These are phyloP conservation scores for Pteruthius melanotis DNA, from an alignment of 2,113 vertebrate species.

Conservation along the genomic window DNA sequence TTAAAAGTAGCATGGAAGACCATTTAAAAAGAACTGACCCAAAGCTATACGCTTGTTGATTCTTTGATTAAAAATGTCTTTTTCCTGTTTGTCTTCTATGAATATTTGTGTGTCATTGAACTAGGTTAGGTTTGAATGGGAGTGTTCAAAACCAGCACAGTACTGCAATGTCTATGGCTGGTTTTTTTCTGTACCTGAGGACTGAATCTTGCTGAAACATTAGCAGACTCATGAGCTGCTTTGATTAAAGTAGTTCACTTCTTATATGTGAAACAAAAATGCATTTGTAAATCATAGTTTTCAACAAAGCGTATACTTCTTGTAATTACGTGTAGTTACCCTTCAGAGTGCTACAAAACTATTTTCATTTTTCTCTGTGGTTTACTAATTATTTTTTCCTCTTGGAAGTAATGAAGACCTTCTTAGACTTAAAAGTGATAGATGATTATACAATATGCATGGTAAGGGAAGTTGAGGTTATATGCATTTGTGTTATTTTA, in stretches of 20 bases:
- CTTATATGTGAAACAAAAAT: not conserved
- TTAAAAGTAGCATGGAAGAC: not conserved
- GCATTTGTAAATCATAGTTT: not conserved
- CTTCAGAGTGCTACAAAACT: not conserved
- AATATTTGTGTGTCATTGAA: not conserved
- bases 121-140: not conserved
- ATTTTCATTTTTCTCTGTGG: not conserved
- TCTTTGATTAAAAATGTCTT: not conserved
- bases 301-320: not conserved
- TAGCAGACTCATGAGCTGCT: not conserved
- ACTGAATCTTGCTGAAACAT: not conserved
- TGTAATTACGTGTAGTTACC: not conserved
- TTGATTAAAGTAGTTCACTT: not conserved
- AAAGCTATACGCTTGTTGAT: not conserved
- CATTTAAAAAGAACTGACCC: not conserved
- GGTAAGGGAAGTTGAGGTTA: not conserved
- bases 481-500: not conserved
- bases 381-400: not conserved
- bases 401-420: not conserved
- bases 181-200: not conserved
- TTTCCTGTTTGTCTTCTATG: not conserved
- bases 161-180: not conserved
- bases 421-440: not conserved
- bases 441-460: not conserved
- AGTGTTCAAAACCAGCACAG: not conserved